Evolutionary conservation across 1,140 invertebrate genomes (phyloP), one percentile per base, ranked within the genome.

Genomic region (Dendrolimus punctatus): DNA sequence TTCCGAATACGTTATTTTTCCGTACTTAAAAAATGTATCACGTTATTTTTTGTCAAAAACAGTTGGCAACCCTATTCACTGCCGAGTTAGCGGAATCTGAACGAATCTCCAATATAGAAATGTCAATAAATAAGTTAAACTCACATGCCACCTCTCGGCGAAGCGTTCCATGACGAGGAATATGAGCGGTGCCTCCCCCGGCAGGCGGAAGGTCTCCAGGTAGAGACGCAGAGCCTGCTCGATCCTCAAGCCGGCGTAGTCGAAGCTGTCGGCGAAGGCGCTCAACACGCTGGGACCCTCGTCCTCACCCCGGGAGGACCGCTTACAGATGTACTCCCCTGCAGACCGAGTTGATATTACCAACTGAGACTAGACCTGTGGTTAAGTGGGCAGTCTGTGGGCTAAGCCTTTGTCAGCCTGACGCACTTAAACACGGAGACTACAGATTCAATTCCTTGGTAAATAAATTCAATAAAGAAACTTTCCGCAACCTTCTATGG

Each of bases 141-240:
- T 90, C 72, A 95, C 93, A 90, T 97, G 95, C 98, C 97, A 99
- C 75, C 97, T 93, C 72, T 98, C 96, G 1, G 98, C 95, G 87
- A 99, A 99, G 78, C 98, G 95, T 87, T 99, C 98, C 83, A 99
- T 91, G 42, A 99, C 90, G 40, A 97, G 88, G 45, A 96, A 94
- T 61, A 99, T 99, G 7, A 99, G 90, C 0, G 98, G 97, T 2
- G 99, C 95, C 88, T 99, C 99, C 0, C 99, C 99, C 5, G 99
- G 99, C 53, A 99, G 88, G 37, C 99, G 90, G 85, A 99, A 99
- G 5, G 97, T 93, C 88, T 99, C 98, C 57, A 99, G 84, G 88
- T 98, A 99, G 48, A 95, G 87, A 45, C 99, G 89, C 49, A 99
- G 81, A 0, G 98, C 96, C 83, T 98, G 95, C 89, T 99, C 99